Base-by-base conservation (phyloP, 2,113 vertebrate species). In the Phoenicopterus ruber region DNA sequence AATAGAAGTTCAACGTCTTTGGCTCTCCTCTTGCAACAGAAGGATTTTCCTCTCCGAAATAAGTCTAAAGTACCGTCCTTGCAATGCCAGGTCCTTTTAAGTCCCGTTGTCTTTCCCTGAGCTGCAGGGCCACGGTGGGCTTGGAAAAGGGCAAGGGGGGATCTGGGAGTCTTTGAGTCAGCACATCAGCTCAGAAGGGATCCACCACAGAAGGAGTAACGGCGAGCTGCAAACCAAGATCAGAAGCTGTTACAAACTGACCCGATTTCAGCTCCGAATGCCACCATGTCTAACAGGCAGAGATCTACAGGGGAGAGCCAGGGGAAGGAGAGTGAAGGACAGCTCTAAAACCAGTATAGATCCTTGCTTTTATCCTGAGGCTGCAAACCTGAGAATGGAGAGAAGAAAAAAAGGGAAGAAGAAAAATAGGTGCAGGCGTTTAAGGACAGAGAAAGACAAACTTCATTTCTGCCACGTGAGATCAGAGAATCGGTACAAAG, bases 301-400 rank as follows among this genome's bases (percentile, higher is more conserved):
- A 98, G 97, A 97, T 97, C 98, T 98, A 98, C 92, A 98, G 96
- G 97, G 97, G 95, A 97, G 94, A 97, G 94, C 94, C 98, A 92
- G 95, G 97, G 96, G 96, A 93, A 74, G 95, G 91, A 88, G 95
- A 85, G 84, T 93, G 96, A 97, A 97, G 96, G 95, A 94, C 94
- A 98, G 97, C 97, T 98, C 98, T 99, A 99, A 99, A 99, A 99
- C 99, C 99, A 99, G 98, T 99, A 99, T 94, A 99, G 98, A 97
- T 99, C 99, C 98, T 99, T 99, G 99, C 98, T 99, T 98, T 99
- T 99, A 97, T 99, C 99, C 98, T 99, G 99, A 96, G 98, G 97
- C 97, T 99, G 99, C 97, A 99, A 98, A 99, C 99, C 99, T 99
- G 98, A 98, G 98, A 98, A 98, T 11, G 97, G 96, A 98, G 92